These are phyloP conservation scores for Synergus itoensis DNA, from an alignment of 2,888 invertebrate species.

Conservation along the genomic window DNA sequence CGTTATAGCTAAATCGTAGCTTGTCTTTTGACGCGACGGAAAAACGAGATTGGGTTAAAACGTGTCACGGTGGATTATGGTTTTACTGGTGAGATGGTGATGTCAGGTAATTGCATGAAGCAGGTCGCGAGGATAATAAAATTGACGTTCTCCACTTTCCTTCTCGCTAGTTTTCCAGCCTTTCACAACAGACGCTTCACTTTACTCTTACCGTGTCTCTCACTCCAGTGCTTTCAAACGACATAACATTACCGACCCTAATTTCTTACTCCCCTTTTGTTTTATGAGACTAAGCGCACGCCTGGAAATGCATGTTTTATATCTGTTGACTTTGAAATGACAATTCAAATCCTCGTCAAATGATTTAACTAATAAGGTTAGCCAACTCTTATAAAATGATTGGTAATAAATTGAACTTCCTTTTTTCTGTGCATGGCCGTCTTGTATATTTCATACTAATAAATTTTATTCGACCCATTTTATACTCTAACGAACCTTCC, in stretches of 20 bases:
- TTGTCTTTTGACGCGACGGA: constrained; percentile 34
- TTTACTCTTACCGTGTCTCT: constrained; percentile 17
- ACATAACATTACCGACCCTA: constrained; percentile 18
- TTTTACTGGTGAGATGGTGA: constrained; percentile 45
- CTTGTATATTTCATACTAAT: background rate
- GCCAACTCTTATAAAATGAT: too few species aligned
- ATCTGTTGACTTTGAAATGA: too few species aligned
- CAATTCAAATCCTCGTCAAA: too few species aligned
- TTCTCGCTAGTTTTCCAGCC: constrained; percentile 13
- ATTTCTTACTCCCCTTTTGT: constrained; percentile 5
- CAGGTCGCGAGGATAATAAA: constrained; percentile 51
- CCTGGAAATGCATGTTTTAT: too few species aligned
- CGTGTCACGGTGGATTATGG: constrained; percentile 48
- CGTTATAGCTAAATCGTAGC: constrained; percentile 26
- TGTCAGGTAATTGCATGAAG: constrained; percentile 49
- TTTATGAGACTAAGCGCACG: background rate
- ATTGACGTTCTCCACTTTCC: constrained; percentile 47
- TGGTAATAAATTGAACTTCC: too few species aligned
- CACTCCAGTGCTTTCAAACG: background rate
- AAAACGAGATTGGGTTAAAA: constrained; percentile 37
- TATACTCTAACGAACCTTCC: background rate
- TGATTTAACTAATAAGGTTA: too few species aligned
- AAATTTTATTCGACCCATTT: background rate
- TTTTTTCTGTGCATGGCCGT: too few species aligned
- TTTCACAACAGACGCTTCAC: constrained; percentile 8